These are phyloP conservation scores for Melanotaenia duboulayi DNA, from an alignment of 2,113 vertebrate species.

Conservation along the genomic window DNA sequence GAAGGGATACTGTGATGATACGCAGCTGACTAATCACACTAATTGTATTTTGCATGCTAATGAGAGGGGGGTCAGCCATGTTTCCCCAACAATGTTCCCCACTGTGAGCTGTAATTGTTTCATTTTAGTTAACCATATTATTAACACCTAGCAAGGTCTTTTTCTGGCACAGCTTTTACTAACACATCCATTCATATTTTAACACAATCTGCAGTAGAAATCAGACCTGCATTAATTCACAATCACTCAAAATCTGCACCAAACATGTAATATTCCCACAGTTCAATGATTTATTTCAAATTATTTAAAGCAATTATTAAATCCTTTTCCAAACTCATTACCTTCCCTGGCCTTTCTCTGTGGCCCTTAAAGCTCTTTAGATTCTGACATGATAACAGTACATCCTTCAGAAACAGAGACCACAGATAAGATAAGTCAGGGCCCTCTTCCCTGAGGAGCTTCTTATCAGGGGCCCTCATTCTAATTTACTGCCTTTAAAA, in stretches of 20 bases:
- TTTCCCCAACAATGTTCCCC: slow-evolving; percentile 56
- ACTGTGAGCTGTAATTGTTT: neutral
- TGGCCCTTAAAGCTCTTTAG: neutral
- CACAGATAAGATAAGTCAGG: slow-evolving; percentile 7
- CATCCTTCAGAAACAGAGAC: neutral
- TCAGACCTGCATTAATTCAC: no score
- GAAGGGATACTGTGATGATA: slow-evolving; percentile 39
- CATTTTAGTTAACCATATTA: neutral
- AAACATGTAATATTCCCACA: neutral
- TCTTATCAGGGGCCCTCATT: neutral
- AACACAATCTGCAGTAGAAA: no score
- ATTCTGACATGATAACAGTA: neutral
- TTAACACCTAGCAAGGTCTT: neutral
- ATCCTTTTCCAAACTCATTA: neutral
- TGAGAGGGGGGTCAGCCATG: slow-evolving; percentile 56
- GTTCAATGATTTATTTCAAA: neutral
- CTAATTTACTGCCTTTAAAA: neutral
- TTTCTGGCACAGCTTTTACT: neutral
- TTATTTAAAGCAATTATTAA: neutral
- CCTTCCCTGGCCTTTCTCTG: neutral
- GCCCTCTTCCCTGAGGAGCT: neutral
- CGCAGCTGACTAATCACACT: slow-evolving; percentile 65
- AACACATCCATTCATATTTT: neutral
- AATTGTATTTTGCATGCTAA: slow-evolving; percentile 73
- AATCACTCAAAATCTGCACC: no score